Base-by-base conservation (phyloP, 2,888 invertebrate genomes). In the Didymodactylos carnosus region DNA sequence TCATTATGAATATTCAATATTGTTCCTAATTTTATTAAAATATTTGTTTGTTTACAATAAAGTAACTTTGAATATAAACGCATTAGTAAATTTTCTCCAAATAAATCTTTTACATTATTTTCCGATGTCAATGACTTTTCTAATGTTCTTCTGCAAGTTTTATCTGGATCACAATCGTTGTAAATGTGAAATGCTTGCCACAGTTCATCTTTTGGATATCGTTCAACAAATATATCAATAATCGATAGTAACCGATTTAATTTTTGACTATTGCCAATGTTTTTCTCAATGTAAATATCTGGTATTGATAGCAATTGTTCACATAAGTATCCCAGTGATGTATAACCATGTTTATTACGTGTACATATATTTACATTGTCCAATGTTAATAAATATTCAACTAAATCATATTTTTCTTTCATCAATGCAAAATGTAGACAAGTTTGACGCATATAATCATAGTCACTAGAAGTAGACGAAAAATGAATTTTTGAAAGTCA, bases 401-500 rank as follows among this genome's bases (percentile, higher is more conserved):
- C 62, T n/a, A 62, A 35, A 10, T 29, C n/a, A 19, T 62, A 62
- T 11, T 62, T 62, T 35, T 62, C 8, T 35, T 29, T 29, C n/a
- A 35, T 35, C 19, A 62, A 35, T 35, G 62, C 71, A 46, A 40
- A 71, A 69, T 74, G 74, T 27, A 74, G 51, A 74, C 74, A 53
- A 3, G 74, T 71, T 46, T 62, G 74, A 69, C 53, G 53, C 35
- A 39, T 53, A n/a, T 4, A 13, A 51, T 74, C 74, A 62, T 74
- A 35, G 43, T 53, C 14, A 72, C 71, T 74, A 13, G 23, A 25
- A 4, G 10, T 4, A 62, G 7, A 35, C 11, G 11, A 49, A 23
- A 19, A 23, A 19, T 16, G 6, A 49, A 16, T 49, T 23, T 49
- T 4, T 49, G 3, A 2, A 23, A 23, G 23, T 11, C 4, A 49